Conservation (phyloP, 2,113 vertebrate genomes). For the Amphiprion percula region DNA sequence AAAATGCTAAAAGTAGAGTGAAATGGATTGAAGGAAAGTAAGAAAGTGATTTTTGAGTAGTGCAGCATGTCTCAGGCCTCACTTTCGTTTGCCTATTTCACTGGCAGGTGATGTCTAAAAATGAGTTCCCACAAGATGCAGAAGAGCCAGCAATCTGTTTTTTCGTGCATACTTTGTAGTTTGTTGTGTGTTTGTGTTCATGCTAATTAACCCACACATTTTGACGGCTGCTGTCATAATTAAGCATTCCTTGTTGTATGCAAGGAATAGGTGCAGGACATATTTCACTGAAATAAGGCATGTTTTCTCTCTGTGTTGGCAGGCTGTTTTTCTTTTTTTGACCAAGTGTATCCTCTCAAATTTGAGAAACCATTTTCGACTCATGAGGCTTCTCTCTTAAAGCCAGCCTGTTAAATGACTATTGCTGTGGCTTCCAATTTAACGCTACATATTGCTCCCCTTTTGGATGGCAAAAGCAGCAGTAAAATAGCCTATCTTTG, state of each 20-base stretch:
- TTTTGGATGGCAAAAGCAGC: conserved; percentile 60
- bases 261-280: neutral
- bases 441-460: conserved; percentile 72
- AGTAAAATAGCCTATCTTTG: conserved; percentile 58
- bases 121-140: conserved; percentile 56
- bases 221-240: conserved; percentile 20
- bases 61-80: neutral
- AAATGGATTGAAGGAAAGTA: conserved; percentile 37
- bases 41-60: conserved; percentile 23
- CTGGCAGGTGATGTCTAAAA: conserved; percentile 61
- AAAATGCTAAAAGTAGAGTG: conserved; percentile 8
- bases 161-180: conserved; percentile 18
- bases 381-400: conserved; percentile 64
- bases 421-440: conserved; percentile 74
- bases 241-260: conserved; percentile 22
- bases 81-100: conserved; percentile 35
- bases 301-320: neutral
- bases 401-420: conserved; percentile 72
- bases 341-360: conserved; percentile 36
- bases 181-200: conserved; percentile 34
- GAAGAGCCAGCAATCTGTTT: conserved; percentile 45
- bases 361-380: conserved; percentile 66
- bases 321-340: conserved; percentile 8
- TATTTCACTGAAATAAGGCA: neutral
- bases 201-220: conserved; percentile 43